phyloP scores from a whole-genome alignment of 2,797 vertebrate species.

The Paguma larvata region DNA sequence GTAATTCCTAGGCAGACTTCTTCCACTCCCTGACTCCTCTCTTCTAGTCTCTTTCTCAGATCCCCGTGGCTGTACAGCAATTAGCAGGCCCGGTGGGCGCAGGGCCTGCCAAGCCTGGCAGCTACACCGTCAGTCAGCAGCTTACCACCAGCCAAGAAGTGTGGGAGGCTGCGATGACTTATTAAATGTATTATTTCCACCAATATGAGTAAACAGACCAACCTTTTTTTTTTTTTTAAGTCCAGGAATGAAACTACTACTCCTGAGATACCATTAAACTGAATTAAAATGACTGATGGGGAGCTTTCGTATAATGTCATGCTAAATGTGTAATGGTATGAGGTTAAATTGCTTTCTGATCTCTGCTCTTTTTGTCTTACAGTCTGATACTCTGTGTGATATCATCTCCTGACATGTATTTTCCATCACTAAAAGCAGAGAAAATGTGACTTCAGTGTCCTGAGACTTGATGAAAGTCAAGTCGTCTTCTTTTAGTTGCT shows the following conservation, averaged over 20 bases:
- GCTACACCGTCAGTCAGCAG: neutral
- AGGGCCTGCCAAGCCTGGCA: neutral
- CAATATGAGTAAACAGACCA: constrained; percentile 48
- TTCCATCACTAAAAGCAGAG: constrained; percentile 12
- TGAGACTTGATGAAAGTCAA: constrained; percentile 45
- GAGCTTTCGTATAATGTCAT: neutral
- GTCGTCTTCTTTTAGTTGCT: constrained; percentile 1
- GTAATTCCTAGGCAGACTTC: neutral
- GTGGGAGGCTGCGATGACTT: neutral
- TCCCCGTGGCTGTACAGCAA: neutral
- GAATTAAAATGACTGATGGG: constrained; percentile 11
- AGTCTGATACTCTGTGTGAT: neutral
- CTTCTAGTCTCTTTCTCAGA: neutral
- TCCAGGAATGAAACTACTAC: constrained; percentile 27
- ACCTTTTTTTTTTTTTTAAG: constrained; percentile 6
- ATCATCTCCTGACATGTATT: neutral
- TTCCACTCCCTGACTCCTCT: neutral
- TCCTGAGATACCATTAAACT: constrained; percentile 34
- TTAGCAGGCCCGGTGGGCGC: neutral
- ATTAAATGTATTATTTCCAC: constrained; percentile 63
- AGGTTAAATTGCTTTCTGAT: constrained; percentile 21
- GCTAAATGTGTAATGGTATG: neutral
- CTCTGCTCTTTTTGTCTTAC: neutral
- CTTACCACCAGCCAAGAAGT: neutral
- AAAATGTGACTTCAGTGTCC: constrained; percentile 2